A percentile compares a stretch with the other conserved stretches of the same genome.
These are phyloP conservation scores for Catamblyrhynchus diadema DNA, from an alignment of 2,797 vertebrate genomes.

Conservation along the genomic window DNA sequence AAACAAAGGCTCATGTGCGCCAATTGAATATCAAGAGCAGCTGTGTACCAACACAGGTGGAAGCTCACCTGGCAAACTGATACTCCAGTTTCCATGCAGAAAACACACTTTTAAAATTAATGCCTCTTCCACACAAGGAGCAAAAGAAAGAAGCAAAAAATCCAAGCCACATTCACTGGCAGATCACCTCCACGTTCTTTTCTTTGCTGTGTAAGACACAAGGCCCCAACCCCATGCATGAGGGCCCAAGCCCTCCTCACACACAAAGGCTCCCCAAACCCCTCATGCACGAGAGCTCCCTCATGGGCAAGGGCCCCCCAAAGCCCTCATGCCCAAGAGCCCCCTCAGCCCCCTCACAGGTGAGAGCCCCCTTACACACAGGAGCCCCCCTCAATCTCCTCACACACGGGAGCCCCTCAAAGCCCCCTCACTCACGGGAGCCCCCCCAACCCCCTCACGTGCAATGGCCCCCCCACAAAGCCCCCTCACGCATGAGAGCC, in stretches of 20 bases:
- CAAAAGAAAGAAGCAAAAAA: neutral
- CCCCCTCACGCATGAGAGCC: too few species aligned
- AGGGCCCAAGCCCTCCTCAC: neutral
- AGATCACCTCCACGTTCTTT: too few species aligned
- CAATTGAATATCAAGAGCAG: neutral
- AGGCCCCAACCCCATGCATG: accelerated
- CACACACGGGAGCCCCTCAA: too few species aligned
- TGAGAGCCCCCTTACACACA: too few species aligned
- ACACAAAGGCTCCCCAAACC: neutral
- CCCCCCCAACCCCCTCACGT: too few species aligned
- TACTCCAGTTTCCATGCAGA: neutral
- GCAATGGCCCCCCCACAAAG: too few species aligned
- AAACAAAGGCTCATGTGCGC: neutral
- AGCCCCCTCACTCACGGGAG: too few species aligned
- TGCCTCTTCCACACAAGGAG: neutral
- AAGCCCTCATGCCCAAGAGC: too few species aligned
- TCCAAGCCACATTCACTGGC: neutral
- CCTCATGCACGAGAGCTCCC: accelerated
- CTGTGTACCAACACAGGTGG: neutral
- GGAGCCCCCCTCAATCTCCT: too few species aligned
- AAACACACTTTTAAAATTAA: neutral
- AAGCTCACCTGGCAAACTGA: neutral
- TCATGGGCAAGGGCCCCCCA: neutral
- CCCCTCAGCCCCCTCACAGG: too few species aligned
- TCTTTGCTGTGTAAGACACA: neutral